Conservation (phyloP, 2,797 vertebrate species). For the Ateles fusciceps region DNA sequence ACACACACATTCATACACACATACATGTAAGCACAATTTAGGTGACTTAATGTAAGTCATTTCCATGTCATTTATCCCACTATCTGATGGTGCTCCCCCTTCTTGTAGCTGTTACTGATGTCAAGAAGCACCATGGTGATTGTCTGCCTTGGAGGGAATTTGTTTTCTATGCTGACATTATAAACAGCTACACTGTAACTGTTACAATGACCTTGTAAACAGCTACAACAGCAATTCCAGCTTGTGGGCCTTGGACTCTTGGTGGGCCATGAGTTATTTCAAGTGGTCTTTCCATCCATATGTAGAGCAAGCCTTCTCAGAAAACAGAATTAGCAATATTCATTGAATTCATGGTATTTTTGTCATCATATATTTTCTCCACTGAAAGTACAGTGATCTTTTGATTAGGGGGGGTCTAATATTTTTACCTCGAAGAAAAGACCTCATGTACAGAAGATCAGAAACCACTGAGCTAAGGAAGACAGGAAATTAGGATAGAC, state of each 20-base stretch:
- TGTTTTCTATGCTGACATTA: not conserved
- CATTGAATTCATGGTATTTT: not conserved
- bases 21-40: not conserved
- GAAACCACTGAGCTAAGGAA: not conserved
- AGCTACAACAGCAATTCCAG: not conserved
- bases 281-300: not conserved
- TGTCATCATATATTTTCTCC: not conserved
- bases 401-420: not conserved
- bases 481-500: not conserved
- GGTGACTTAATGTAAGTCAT: not conserved
- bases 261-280: not conserved
- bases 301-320: not conserved
- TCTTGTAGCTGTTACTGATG: not conserved
- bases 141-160: not conserved
- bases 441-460: not conserved
- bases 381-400: not conserved
- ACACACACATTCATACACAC: not conserved
- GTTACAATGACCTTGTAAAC: not conserved
- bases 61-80: not conserved
- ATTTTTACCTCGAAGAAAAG: not conserved
- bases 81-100: not conserved
- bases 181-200: too few relatives aligned
- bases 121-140: not conserved
- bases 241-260: too few relatives aligned
- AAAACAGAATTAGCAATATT: not conserved